phyloP scores from a whole-genome alignment of 2,797 vertebrate species.

The Bovichtus diacanthus region DNA sequence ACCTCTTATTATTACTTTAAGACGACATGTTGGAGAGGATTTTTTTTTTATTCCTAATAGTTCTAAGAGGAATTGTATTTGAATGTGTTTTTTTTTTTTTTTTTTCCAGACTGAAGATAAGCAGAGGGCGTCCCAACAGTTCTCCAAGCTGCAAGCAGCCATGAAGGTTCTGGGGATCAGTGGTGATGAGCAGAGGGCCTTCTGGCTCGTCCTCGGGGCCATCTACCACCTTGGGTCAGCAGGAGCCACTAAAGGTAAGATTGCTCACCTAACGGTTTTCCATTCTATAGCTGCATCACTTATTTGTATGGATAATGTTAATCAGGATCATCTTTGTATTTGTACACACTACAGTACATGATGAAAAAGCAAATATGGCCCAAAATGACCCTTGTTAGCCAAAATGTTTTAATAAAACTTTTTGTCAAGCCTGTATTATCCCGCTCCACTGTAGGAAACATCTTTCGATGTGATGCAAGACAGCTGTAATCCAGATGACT shows the following conservation, averaged over 20 bases:
- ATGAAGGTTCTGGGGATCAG: constrained; percentile 96
- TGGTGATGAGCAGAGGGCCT: constrained; percentile 91
- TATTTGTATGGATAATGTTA: background rate
- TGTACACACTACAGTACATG: background rate
- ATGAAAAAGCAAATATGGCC: background rate
- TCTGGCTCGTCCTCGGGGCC: constrained; percentile 94
- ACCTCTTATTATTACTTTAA: background rate
- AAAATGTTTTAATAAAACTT: constrained; percentile 28
- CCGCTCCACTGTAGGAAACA: constrained; percentile 43
- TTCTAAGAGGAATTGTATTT: constrained; percentile 2
- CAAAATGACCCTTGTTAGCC: background rate
- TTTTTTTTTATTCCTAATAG: constrained; percentile 5
- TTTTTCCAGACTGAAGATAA: constrained; percentile 91
- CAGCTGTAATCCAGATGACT: constrained; percentile 64
- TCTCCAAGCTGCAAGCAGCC: constrained; percentile 94
- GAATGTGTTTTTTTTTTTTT: constrained; percentile 28
- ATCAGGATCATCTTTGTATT: background rate
- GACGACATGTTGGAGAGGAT: background rate
- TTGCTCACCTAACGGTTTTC: background rate
- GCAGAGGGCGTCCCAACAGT: constrained; percentile 93
- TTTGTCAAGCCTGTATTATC: constrained; percentile 32
- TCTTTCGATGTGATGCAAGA: constrained; percentile 67
- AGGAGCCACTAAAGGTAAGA: constrained; percentile 95
- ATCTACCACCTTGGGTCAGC: constrained; percentile 97
- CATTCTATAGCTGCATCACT: background rate